A percentile compares a stretch with the other conserved stretches of the same genome.
phyloP scores from a whole-genome alignment of 2,797 vertebrate genomes.

The Mus spretus region DNA sequence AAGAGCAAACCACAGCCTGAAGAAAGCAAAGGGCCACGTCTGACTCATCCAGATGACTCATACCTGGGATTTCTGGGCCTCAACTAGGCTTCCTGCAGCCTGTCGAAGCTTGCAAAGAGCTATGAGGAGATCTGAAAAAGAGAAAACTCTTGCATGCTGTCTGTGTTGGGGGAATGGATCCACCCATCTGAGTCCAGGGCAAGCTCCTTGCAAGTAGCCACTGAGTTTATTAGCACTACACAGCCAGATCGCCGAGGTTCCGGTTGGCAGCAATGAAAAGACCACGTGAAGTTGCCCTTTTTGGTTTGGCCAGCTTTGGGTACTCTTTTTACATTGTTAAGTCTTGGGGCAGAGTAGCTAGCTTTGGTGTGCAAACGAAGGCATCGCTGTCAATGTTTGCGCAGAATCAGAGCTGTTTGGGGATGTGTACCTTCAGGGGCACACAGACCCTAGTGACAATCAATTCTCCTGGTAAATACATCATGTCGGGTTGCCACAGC shows the following conservation, averaged over 20 bases:
- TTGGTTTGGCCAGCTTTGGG: not conserved
- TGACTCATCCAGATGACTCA: constrained; percentile 90
- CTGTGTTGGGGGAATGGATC: constrained; percentile 3
- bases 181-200: not conserved
- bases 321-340: not conserved
- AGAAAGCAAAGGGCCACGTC: constrained; percentile 75
- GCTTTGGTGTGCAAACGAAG: not conserved
- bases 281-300: constrained; percentile 25
- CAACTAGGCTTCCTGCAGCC: constrained; percentile 67
- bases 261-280: not conserved
- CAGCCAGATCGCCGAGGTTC: constrained; percentile 77
- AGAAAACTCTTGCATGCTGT: constrained; percentile 15
- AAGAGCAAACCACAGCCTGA: constrained; percentile 86
- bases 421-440: not conserved
- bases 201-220: constrained; percentile 65
- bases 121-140: constrained; percentile 62
- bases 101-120: constrained; percentile 79
- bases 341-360: not conserved
- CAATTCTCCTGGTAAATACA: not conserved
- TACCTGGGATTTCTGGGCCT: constrained; percentile 56
- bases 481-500: not conserved
- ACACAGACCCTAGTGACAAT: not conserved
- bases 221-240: constrained; percentile 52
- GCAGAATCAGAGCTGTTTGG: not conserved
- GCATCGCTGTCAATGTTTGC: not conserved